Evolutionary conservation across 1,140 invertebrate species (phyloP).

Genomic region (Danaus plexippus): DNA sequence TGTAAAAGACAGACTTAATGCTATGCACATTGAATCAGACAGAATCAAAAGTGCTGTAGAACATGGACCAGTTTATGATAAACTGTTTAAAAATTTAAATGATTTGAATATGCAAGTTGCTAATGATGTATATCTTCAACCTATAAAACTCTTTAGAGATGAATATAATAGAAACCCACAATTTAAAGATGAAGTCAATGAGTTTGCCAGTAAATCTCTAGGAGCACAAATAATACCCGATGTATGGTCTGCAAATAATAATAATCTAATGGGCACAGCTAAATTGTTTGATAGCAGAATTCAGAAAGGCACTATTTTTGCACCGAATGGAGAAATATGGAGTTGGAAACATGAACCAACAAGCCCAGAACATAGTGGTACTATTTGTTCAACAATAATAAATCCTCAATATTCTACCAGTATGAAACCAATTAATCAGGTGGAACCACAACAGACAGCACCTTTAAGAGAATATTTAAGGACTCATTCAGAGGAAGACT

Average conservation of each 20-base stretch:
- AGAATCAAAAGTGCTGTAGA: slow-evolving; percentile 73
- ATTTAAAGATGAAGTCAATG: slow-evolving; percentile 71
- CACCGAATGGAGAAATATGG: slow-evolving; percentile 70
- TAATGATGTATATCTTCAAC: slow-evolving; percentile 70
- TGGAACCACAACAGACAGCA: slow-evolving; percentile 62
- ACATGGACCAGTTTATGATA: slow-evolving; percentile 73
- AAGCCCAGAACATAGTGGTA: slow-evolving; percentile 58
- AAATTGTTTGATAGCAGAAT: slow-evolving; percentile 57
- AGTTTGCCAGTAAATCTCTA: slow-evolving; percentile 69
- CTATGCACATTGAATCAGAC: slow-evolving; percentile 70
- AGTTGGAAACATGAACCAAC: slow-evolving; percentile 67
- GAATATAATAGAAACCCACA: slow-evolving; percentile 71
- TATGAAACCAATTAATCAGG: slow-evolving; percentile 58
- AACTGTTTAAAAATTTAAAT: slow-evolving; percentile 69
- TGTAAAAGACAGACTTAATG: slow-evolving; percentile 70
- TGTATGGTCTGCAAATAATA: slow-evolving; percentile 51
- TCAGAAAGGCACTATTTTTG: slow-evolving; percentile 69
- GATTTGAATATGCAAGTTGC: slow-evolving; percentile 69
- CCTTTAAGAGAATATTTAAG: slow-evolving; percentile 56
- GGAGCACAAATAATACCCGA: slow-evolving; percentile 65
- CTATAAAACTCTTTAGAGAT: slow-evolving; percentile 70
- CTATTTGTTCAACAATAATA: slow-evolving; percentile 61
- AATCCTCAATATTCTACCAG: slow-evolving; percentile 61
- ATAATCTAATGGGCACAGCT: slow-evolving; percentile 58
- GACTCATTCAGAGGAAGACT: slow-evolving; percentile 54